phyloP scores from a whole-genome alignment of 2,888 invertebrate species.

The Cerastis rubricosa region DNA sequence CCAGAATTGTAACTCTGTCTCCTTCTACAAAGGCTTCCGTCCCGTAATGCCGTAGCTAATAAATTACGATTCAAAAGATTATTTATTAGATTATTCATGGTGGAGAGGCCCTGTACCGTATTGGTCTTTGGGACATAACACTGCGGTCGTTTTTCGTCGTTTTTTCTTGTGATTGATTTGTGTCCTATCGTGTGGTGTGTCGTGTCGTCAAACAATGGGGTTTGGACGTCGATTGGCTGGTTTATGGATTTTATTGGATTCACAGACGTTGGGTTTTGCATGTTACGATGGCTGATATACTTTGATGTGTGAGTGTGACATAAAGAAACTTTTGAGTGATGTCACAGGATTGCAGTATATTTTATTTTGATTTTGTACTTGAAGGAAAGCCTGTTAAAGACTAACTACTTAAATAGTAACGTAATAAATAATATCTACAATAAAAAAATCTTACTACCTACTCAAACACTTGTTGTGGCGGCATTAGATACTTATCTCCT shows the following conservation, averaged over 20 bases:
- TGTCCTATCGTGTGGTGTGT: slow-evolving; percentile 71
- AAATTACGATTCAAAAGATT: slow-evolving; percentile 89
- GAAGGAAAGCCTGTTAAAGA: no score
- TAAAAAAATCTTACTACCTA: neutral
- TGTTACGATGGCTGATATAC: slow-evolving; percentile 57
- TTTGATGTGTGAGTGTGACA: slow-evolving; percentile 47
- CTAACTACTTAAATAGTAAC: neutral
- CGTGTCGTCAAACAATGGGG: slow-evolving; percentile 65
- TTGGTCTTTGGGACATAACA: slow-evolving; percentile 86
- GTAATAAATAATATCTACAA: neutral
- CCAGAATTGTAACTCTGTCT: slow-evolving; percentile 65
- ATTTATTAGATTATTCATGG: slow-evolving; percentile 91
- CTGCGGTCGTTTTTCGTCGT: slow-evolving; percentile 71
- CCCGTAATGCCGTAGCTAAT: slow-evolving; percentile 87
- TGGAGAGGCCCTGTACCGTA: slow-evolving; percentile 84
- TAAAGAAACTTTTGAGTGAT: slow-evolving; percentile 17
- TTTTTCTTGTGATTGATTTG: slow-evolving; percentile 86
- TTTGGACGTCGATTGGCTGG: slow-evolving; percentile 62
- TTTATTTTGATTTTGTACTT: neutral
- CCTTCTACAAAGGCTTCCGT: slow-evolving; percentile 85
- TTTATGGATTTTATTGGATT: slow-evolving; percentile 62
- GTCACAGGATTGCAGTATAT: neutral
- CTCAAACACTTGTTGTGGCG: neutral
- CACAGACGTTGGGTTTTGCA: slow-evolving; percentile 57
- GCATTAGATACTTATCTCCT: slow-evolving; percentile 29